Conservation (phyloP, 2,888 invertebrate species). For the Carpatolechia fugitivella region DNA sequence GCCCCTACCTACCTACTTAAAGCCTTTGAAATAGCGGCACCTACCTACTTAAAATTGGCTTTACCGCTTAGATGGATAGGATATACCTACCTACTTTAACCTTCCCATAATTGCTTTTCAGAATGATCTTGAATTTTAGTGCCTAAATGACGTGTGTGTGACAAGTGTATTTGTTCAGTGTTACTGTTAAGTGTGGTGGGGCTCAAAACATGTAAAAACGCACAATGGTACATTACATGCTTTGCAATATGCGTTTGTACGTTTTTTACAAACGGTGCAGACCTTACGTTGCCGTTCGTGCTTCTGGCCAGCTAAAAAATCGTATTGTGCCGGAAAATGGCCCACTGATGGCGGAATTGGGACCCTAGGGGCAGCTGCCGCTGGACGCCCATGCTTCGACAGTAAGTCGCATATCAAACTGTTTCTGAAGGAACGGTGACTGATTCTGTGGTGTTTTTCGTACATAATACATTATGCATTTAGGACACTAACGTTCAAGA, state of each 20-base stretch:
- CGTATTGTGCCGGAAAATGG: background rate
- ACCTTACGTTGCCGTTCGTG: background rate
- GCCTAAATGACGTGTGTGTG: background rate
- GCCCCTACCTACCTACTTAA: background rate
- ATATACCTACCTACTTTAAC: no score
- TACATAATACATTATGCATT: no score
- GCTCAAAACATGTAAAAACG: background rate
- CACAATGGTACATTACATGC: background rate
- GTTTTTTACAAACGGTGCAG: background rate
- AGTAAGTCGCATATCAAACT: no score
- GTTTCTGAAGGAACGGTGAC: no score
- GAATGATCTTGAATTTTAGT: background rate
- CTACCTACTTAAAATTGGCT: no score
- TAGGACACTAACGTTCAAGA: constrained; percentile 15
- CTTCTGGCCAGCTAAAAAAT: background rate
- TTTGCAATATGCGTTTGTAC: background rate
- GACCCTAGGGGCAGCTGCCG: background rate
- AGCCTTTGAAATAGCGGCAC: no score
- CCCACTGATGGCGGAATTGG: background rate
- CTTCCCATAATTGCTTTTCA: no score
- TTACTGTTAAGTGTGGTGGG: background rate
- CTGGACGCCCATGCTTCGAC: background rate
- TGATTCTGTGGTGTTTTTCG: no score
- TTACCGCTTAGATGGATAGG: no score
- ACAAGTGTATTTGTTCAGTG: no score